Percentiles rank a stretch among this genome's conserved stretches.
Conservation (phyloP, 2,888 invertebrate species). For the Willowsia nigromaculata region DNA sequence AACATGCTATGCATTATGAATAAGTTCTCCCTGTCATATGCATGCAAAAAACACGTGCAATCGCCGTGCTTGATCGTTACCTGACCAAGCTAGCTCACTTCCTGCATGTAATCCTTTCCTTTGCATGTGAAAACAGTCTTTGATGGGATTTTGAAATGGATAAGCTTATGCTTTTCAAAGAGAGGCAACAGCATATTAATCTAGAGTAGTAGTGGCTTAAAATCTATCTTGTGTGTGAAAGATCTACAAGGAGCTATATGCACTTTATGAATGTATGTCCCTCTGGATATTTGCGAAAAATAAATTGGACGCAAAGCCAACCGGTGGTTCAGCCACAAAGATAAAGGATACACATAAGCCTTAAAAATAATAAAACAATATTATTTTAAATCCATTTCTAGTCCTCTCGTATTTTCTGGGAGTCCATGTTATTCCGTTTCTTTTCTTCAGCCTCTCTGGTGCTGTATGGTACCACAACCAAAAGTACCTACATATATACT, state of each 20-base stretch:
- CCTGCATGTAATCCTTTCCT: slow-evolving; percentile 26
- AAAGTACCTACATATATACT: slow-evolving; percentile 32
- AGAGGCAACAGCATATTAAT: not conserved
- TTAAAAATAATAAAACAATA: not conserved
- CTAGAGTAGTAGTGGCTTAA: not conserved
- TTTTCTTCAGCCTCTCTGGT: not conserved
- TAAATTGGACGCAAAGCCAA: not conserved
- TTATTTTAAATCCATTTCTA: slow-evolving; percentile 28
- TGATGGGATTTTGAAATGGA: not conserved
- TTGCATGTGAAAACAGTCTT: not conserved
- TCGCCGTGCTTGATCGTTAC: slow-evolving; percentile 28
- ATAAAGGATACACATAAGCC: not conserved
- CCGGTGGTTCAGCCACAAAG: not conserved
- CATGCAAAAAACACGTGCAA: not conserved
- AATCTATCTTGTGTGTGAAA: too few relatives aligned
- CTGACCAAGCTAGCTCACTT: slow-evolving; percentile 17
- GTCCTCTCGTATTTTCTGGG: not conserved
- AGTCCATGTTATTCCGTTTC: not conserved
- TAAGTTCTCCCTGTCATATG: not conserved
- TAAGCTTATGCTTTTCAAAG: not conserved
- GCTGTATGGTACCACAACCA: not conserved
- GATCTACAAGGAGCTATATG: too few relatives aligned
- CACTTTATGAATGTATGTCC: not conserved
- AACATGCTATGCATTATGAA: slow-evolving; percentile 9
- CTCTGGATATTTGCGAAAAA: not conserved